phyloP scores from a whole-genome alignment of 2,113 vertebrate genomes.

The Scomber japonicus region DNA sequence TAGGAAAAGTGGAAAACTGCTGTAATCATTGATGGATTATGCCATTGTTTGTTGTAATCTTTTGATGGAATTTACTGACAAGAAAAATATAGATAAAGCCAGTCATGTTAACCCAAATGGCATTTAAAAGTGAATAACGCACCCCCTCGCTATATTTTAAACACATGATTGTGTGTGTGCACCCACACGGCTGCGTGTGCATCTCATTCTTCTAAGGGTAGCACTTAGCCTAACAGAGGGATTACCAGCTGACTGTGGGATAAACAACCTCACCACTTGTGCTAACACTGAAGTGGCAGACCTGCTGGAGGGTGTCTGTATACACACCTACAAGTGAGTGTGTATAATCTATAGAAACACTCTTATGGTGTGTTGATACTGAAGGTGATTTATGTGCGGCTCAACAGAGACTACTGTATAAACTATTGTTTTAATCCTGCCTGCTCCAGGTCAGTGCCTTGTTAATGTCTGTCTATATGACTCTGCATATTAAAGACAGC shows the following conservation, averaged over 20 bases:
- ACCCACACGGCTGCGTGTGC: background rate
- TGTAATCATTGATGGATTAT: background rate
- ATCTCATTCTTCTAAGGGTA: conserved; percentile 47
- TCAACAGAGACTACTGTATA: conserved; percentile 81
- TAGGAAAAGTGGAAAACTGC: background rate
- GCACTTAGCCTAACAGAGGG: conserved; percentile 66
- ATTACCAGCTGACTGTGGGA: conserved; percentile 77
- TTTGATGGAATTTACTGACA: background rate
- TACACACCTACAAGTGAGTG: conserved; percentile 82
- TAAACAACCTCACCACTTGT: conserved; percentile 78
- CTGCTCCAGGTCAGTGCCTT: conserved; percentile 65
- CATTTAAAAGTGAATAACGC: conserved; percentile 18
- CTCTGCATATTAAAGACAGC: conserved; percentile 66
- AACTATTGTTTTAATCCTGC: conserved; percentile 83
- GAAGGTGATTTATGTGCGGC: conserved; percentile 77
- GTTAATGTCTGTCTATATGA: conserved; percentile 66
- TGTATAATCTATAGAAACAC: conserved; percentile 87
- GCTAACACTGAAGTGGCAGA: conserved; percentile 76
- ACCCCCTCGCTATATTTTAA: conserved; percentile 35
- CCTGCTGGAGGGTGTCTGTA: conserved; percentile 75
- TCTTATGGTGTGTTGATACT: conserved; percentile 85
- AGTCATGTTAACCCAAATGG: background rate
- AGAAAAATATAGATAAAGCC: background rate
- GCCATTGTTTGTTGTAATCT: background rate
- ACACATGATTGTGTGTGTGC: background rate